Evolutionary conservation across 2,797 vertebrate genomes (phyloP), one percentile per base, ranked within the genome.

Genomic region (Helicolenus hilgendorfi): DNA sequence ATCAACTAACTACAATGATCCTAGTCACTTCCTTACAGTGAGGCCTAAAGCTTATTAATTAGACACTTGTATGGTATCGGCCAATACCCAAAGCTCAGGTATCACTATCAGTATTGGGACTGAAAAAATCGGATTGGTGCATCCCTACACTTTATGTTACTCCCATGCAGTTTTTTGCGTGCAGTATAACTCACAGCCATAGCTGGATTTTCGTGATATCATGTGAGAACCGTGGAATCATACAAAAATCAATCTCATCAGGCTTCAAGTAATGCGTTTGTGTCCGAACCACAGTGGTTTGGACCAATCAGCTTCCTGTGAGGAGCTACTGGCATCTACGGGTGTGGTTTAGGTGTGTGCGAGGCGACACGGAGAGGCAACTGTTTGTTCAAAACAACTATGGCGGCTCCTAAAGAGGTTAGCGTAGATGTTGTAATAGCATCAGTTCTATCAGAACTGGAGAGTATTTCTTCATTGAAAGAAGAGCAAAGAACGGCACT

Each of bases 31-130:
- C 41, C 15, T 45, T 0, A 45, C 41, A 45, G 41, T 45, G 41
- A 45, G 5, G 15, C 41, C 15, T 45, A 15, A 0, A 3, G 15
- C 41, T 45, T 45, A 45, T 45, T 45, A 45, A 45, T 45, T 18
- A 0, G 0, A 45, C 41, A 18, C 41, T 45, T 18, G 41, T 18
- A 45, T 45, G 0, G 0, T 45, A 45, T 18, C 0, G 15, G 41
- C 41, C 7, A 1, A 45, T 45, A 45, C 15, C 41, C 0, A 45
- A 45, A 45, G 41, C 41, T 0, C 3, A 45, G 41, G 7, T 0
- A 45, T 45, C 41, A 45, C 41, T 45, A 45, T 45, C 15, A 41
- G 41, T 45, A 18, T 45, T 20, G 15, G 41, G 15, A 45, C 15
- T 18, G 15, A 45, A 45, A 45, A 45, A 45, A 15, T 18, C 15